Base-by-base conservation (phyloP, 1,140 invertebrate species). In the Agrilus planipennis region DNA sequence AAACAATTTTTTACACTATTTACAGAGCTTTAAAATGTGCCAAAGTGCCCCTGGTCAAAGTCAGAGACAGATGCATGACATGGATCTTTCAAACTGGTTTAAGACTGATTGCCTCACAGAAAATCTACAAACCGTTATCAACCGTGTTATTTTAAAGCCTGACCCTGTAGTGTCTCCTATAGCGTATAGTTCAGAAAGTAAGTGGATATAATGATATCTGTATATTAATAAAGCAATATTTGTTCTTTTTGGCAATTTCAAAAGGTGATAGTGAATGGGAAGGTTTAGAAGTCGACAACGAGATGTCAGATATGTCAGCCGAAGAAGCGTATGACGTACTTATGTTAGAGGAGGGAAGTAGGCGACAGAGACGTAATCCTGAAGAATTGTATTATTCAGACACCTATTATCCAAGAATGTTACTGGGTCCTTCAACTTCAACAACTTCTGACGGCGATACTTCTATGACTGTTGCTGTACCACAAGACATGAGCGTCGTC, bases 91-190 rank as follows among this genome's bases (percentile, higher is more conserved):
- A 19, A 71, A 76, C 39, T 89, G 83, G 76, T 92, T 82, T 65
- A 67, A 76, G 23, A 77, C 75, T 11, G 78, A 86, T 54, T 77
- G 76, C 57, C 69, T 92, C 19, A 76, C 79, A 25, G 77, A 81
- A 51, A 93, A 92, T 72, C 67, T 90, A 10, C 69, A 79, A 36
- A 81, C 81, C 12, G 63, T 77, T 4, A 75, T 92, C 36, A 67
- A 70, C 22, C 69, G 73, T 48, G 73, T 88, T 18, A 68, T 71
- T 3, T 66, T 69, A 25, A 71, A 66, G 2, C 63, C 76, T 51
- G 70, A 76, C 46, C 68, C 69, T 16, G 66, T 69, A 40, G 61
- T 68, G 9, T 61, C 65, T 3, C 64, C 72, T 10, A 67, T 71
- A 19, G 65, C 64, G 14, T 68, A 65, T 49, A 72, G 65, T 48